Base-by-base conservation (phyloP, 2,888 invertebrate genomes). In the Keiferia lycopersicella region DNA sequence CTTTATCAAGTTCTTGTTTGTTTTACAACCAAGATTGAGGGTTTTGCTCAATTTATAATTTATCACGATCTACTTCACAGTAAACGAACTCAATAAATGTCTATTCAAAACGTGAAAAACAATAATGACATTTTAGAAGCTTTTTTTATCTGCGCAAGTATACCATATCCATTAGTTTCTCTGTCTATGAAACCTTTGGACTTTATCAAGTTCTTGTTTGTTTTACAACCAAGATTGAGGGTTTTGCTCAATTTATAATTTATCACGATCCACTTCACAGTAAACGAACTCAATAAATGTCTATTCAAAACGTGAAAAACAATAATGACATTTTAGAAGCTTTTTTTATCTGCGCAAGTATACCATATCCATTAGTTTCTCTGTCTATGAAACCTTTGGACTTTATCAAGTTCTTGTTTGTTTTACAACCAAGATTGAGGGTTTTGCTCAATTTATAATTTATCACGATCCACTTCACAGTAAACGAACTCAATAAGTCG, bases 181-280 rank as follows among this genome's bases (percentile, higher is more conserved):
- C 2, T 22, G 7, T 51, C 12, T 22, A 11, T 22, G 12, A 3
- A 51, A 51, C 8, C 22, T 4, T 53, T 22, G 26, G 11, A 53
- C 12, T 53, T 26, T 22, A 53, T 53, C 26, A 53, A 12, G 26
- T 4, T 22, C 22, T 53, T 53, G 26, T 18, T 48, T 18, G 48
- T 53, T 53, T 53, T 22, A 53, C 51, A 22, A 22, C 22, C 51
- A 22, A 22, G 20, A 50, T 53, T 53, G 22, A 53, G 48, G 11
- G 7, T 0, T 63, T 26, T 6, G 22, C 26, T 26, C 26, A 53
- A 53, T 53, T 53, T 53, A 26, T 53, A 53, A 22, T 50, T 20
- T 50, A 50, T 50, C 14, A 6, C 51, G 22, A 53, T 53, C 26
- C 2, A 6, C 14, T 22, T 20, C 12, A 22, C 14, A 14, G 51